phyloP scores from a whole-genome alignment of 1,140 invertebrate genomes.

The Lordiphosa collinella region DNA sequence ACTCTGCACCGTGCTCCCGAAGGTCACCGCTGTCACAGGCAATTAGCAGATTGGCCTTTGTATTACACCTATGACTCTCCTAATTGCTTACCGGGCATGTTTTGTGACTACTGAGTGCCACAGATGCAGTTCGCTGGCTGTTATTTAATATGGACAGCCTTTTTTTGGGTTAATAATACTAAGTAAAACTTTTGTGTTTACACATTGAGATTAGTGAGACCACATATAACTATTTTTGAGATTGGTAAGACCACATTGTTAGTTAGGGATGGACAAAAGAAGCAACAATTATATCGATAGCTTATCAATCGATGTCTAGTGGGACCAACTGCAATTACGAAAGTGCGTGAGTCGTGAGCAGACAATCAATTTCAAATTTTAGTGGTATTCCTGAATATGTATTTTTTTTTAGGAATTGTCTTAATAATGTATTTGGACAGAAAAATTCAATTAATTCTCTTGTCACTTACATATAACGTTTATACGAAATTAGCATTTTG shows the following conservation, averaged over 20 bases:
- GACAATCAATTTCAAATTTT: no score
- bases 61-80: slow-evolving; percentile 5
- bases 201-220: neutral
- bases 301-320: neutral
- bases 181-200: slow-evolving; percentile 3
- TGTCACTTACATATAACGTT: no score
- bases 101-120: slow-evolving; percentile 20
- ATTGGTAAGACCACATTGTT: neutral
- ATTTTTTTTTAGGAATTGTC: no score
- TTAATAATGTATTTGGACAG: no score
- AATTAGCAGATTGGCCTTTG: slow-evolving; percentile 16
- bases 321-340: no score
- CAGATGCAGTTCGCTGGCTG: slow-evolving; percentile 17
- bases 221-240: neutral
- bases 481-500: no score
- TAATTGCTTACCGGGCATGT: slow-evolving; percentile 58
- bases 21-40: slow-evolving; percentile 25
- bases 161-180: neutral
- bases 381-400: no score
- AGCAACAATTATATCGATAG: slow-evolving; percentile 4
- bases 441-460: no score
- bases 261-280: neutral
- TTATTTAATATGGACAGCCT: slow-evolving; percentile 31
- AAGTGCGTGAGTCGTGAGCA: no score
- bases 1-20: slow-evolving; percentile 19